phyloP scores from a whole-genome alignment of 64 coral and sea anemone species.

The Anthopleura sola region DNA sequence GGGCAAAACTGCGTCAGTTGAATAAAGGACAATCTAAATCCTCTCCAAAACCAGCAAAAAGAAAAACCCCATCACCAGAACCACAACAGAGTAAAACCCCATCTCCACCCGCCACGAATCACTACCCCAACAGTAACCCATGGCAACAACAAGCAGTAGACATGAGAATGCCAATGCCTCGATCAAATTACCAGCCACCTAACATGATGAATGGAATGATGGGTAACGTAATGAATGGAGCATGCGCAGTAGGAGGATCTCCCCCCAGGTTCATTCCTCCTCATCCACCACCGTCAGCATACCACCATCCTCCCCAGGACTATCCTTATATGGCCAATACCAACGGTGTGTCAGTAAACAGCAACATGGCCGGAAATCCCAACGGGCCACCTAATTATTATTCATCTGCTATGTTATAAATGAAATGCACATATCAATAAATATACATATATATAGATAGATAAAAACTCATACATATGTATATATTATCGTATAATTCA shows the following conservation, averaged over 20 bases:
- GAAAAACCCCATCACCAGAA: slow-evolving; percentile 11
- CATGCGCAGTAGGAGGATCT: slow-evolving; percentile 22
- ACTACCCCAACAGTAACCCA: slow-evolving; percentile 27
- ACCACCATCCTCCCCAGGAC: slow-evolving; percentile 25
- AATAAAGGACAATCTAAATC: slow-evolving; percentile 47
- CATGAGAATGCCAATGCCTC: slow-evolving; percentile 28
- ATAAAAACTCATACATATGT: slow-evolving; percentile 8
- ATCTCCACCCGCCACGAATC: not conserved
- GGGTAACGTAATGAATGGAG: slow-evolving; percentile 35
- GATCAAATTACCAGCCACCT: slow-evolving; percentile 32
- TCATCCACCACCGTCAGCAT: slow-evolving; percentile 28
- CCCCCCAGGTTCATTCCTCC: slow-evolving; percentile 22
- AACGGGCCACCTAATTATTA: slow-evolving; percentile 17
- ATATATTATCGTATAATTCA: slow-evolving; percentile 8
- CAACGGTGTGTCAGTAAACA: not conserved
- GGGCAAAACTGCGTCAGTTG: slow-evolving; percentile 59
- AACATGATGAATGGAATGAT: slow-evolving; percentile 46
- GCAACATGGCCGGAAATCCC: slow-evolving; percentile 18
- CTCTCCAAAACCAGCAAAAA: slow-evolving; percentile 21
- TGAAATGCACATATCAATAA: slow-evolving; percentile 1
- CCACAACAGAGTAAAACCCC: slow-evolving; percentile 7
- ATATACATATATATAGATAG: not conserved
- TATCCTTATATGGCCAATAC: slow-evolving; percentile 38
- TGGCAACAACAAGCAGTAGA: slow-evolving; percentile 31
- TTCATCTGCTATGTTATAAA: slow-evolving; percentile 35